Conservation (phyloP, 2,113 vertebrate genomes). For the Hemiscyllium ocellatum region DNA sequence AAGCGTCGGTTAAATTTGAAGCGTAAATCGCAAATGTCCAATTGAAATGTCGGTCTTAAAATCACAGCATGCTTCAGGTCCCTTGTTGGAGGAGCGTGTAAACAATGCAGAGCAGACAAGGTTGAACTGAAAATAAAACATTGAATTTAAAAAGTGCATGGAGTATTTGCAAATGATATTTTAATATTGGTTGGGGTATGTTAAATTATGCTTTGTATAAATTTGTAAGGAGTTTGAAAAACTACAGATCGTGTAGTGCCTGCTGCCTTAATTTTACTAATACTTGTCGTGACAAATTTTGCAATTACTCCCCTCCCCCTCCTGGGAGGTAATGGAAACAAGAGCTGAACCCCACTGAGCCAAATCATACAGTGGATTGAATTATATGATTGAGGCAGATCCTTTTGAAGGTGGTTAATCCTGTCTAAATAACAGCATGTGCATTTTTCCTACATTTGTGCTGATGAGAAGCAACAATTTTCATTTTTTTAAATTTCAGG, state of each 20-base stretch:
- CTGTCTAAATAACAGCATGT: not conserved
- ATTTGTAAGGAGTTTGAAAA: not conserved
- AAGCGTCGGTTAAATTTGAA: not conserved
- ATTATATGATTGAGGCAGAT: not conserved
- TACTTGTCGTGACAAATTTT: not conserved
- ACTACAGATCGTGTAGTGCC: not conserved
- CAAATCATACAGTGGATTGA: not conserved
- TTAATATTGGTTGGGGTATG: not conserved
- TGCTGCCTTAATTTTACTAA: not conserved
- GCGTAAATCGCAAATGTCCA: not conserved
- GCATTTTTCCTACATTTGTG: not conserved
- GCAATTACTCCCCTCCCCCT: not conserved
- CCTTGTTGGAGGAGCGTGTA: not conserved
- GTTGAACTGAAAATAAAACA: not conserved
- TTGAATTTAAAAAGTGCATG: not conserved
- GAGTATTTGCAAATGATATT: not conserved
- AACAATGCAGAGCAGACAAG: not conserved
- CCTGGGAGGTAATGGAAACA: not conserved
- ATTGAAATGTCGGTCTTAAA: not conserved
- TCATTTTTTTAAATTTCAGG: not conserved
- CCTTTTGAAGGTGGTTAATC: not conserved
- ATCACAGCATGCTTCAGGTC: not conserved
- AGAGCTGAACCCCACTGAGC: not conserved
- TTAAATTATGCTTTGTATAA: not conserved
- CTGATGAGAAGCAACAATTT: not conserved